Evolutionary conservation across 1,140 invertebrate species (phyloP), one percentile per base, ranked within the genome.

Genomic region (Achatina immaculata): DNA sequence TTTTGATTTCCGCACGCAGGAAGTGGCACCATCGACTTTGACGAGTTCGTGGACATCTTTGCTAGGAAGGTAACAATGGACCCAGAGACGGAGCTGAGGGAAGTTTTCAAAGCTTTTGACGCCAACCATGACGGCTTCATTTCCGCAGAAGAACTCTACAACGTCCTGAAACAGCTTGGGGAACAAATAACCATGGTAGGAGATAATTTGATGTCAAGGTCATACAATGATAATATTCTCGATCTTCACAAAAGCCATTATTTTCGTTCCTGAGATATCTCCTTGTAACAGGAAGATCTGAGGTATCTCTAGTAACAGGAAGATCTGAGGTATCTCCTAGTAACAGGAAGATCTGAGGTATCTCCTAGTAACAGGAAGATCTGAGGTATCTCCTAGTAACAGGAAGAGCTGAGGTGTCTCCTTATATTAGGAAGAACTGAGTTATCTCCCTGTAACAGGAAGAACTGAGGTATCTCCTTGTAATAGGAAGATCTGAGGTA

Each of bases 1-100:
- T 62, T 6, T 31, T 62, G 28, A 6, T 4, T 28, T 62, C 21
- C 6, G 28, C 28, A 62, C 31, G 19, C n/a, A 98, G 97, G 96
- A 89, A 99, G 98, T 92, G 98, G 98, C 85, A 98, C 97, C 88
- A 99, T 99, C 93, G 98, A 99, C 93, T 99, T 99, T 92, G 97
- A 97, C 86, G 98, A 99, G 93, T 99, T 99, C 93, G 94, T 99
- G 85, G 98, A 97, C 89, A 99, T 99, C 96, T 99, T 99, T 96
- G 97, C 97, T 88, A 98, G 99, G 94, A 99, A 99, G 96, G 98
- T 99, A 92, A 97, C 99, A 92, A 99, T 97, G 83, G 98, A 99
- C 92, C 98, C 96, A 92, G 98, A 99, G 94, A 97, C 99, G 92
- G 98, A 99, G 92, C 98, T 99, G 90, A 94, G 97, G 91, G 98